Evolutionary conservation across 2,113 vertebrate species (phyloP).

Genomic region (Varanus salvator): DNA sequence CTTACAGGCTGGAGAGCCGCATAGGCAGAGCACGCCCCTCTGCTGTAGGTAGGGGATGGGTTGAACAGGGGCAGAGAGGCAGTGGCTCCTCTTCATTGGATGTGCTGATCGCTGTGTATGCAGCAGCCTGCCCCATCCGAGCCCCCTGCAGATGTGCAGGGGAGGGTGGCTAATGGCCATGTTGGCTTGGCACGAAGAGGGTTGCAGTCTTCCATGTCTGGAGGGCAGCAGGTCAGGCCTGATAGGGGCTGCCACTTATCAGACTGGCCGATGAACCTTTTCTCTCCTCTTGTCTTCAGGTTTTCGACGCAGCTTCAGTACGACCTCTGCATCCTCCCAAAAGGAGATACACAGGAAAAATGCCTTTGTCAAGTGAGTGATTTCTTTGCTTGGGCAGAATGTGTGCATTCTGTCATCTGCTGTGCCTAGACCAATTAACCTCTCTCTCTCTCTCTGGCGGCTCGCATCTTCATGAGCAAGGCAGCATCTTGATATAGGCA

Average conservation of each 20-base stretch:
- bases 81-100: neutral
- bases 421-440: neutral
- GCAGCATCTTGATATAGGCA: neutral
- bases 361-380: constrained; percentile 85
- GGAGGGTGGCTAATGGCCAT: neutral
- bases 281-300: constrained; percentile 66
- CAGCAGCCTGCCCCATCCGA: neutral
- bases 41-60: neutral
- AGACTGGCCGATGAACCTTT: neutral
- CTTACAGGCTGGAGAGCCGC: neutral
- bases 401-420: neutral
- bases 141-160: neutral
- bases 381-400: neutral
- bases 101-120: neutral
- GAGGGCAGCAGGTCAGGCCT: neutral
- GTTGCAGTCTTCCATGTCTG: neutral
- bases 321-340: constrained; percentile 85
- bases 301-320: constrained; percentile 90
- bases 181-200: neutral
- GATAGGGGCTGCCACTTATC: neutral
- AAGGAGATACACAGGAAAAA: constrained; percentile 88
- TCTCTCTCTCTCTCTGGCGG: neutral
- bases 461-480: neutral
- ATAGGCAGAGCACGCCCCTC: neutral
- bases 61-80: neutral